Conservation (phyloP, 2,888 invertebrate genomes). For the Acleris emargana region DNA sequence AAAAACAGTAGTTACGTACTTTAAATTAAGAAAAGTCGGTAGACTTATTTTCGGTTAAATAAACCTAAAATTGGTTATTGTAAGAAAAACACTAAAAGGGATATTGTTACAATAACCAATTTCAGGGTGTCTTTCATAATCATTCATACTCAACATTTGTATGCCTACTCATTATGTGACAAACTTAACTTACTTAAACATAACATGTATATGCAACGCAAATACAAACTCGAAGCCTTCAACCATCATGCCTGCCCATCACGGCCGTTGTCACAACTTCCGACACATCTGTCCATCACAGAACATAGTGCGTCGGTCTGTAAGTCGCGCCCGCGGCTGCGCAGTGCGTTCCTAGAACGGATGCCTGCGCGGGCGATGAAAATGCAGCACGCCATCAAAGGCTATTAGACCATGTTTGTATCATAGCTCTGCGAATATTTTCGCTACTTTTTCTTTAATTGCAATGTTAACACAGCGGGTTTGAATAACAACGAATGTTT, state of each 20-base stretch:
- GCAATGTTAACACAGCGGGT: slow-evolving; percentile 23
- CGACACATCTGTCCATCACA: slow-evolving; percentile 45
- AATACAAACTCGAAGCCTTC: slow-evolving; percentile 11
- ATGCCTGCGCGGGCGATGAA: slow-evolving; percentile 56
- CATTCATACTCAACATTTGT: too few species aligned
- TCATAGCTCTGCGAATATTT: slow-evolving; percentile 26
- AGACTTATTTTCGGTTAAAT: too few species aligned
- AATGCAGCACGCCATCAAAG: slow-evolving; percentile 52
- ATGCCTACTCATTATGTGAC: too few species aligned
- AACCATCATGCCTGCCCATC: slow-evolving; percentile 9
- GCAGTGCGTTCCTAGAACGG: slow-evolving; percentile 60
- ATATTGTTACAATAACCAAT: too few species aligned
- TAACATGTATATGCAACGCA: background rate
- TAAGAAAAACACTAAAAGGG: too few species aligned
- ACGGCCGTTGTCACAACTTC: slow-evolving; percentile 38
- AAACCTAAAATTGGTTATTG: too few species aligned
- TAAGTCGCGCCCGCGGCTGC: slow-evolving; percentile 46
- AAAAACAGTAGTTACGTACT: too few species aligned
- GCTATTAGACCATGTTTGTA: slow-evolving; percentile 47
- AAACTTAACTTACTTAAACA: too few species aligned
- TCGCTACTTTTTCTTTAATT: slow-evolving; percentile 43
- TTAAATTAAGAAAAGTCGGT: too few species aligned
- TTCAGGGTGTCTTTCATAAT: too few species aligned
- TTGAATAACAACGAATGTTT: slow-evolving; percentile 5
- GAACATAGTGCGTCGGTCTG: slow-evolving; percentile 54